Evolutionary conservation across 2,797 vertebrate genomes (phyloP), one percentile per base, ranked within the genome.

Genomic region (Eurystomus glaucurus): DNA sequence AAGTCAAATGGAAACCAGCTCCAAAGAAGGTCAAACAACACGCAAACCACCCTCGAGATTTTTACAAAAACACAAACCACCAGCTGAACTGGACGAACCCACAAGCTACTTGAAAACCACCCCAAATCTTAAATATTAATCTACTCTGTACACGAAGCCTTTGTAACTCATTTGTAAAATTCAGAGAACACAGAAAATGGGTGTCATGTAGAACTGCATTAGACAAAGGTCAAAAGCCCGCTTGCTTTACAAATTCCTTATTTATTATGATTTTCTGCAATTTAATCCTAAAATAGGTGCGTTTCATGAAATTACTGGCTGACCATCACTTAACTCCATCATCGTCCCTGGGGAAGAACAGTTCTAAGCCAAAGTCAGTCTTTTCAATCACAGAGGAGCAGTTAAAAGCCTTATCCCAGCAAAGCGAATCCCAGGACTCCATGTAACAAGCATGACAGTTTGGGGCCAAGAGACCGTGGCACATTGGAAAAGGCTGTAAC

Each of bases 111-210:
- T 22, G 22, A 70, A 55, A 43, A 8, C 2, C 6, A 9, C 11
- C 21, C 17, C 5, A 55, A 28, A 71, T 48, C 21, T 41, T 16
- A 15, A 22, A 4, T 8, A 3, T 14, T 7, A n/a, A 39, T 77
- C 21, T 75, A 9, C 13, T 54, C 55, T 1, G 0, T 0, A n/a
- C 8, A 86, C 12, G 37, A 33, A 85, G 10, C 31, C 50, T 66
- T 74, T 35, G 29, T 48, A 50, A 60, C 19, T 37, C 3, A 1
- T 21, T 46, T 15, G 11, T 29, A 50, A 35, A 31, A 54, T 31
- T 52, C 11, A 52, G 81, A 55, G 69, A 69, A 55, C 35, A 76
- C 17, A 90, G 52, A 52, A 93, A 85, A 77, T 5, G 4, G 29
- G 31, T 4, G 2, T 46, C 17, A 5, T 5, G 18, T 28, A 65